phyloP scores from a whole-genome alignment of 2,797 vertebrate genomes.

The Tapera naevia region DNA sequence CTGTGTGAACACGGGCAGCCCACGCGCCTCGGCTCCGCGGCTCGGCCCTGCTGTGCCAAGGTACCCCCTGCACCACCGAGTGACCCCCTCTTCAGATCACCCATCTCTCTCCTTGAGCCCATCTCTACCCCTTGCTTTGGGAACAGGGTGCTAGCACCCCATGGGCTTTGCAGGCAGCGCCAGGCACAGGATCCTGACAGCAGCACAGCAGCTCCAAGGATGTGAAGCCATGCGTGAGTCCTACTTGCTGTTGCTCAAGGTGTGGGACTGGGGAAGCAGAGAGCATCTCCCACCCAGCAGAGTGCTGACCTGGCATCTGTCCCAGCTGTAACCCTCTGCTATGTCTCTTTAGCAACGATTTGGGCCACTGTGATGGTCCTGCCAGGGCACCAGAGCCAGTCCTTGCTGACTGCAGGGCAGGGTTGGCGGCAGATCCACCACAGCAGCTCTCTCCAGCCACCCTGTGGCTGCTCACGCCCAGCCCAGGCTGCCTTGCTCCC shows the following conservation, averaged over 20 bases:
- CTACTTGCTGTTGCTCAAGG: neutral
- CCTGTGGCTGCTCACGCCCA: conserved; percentile 53
- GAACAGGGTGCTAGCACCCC: neutral
- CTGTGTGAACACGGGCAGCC: neutral
- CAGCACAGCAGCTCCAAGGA: neutral
- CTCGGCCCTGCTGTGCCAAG: neutral
- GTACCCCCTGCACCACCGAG: no score
- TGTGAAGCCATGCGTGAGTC: fast-evolving
- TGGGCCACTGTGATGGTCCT: neutral
- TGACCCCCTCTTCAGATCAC: neutral
- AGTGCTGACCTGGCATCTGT: neutral
- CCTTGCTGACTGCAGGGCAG: neutral
- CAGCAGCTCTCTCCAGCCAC: conserved; percentile 59
- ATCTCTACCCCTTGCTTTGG: neutral
- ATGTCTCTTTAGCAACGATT: neutral
- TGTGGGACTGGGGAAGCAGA: neutral
- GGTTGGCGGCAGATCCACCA: neutral
- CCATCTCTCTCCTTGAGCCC: neutral
- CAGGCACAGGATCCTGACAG: neutral
- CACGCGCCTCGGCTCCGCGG: fast-evolving
- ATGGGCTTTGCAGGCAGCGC: neutral
- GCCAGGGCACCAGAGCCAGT: neutral
- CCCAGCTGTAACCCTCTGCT: neutral
- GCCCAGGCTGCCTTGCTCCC: neutral
- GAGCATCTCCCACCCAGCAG: neutral